Evolutionary conservation across 2,113 vertebrate genomes (phyloP), one percentile per base, ranked within the genome.

Genomic region (Neomonachus schauinslandi): DNA sequence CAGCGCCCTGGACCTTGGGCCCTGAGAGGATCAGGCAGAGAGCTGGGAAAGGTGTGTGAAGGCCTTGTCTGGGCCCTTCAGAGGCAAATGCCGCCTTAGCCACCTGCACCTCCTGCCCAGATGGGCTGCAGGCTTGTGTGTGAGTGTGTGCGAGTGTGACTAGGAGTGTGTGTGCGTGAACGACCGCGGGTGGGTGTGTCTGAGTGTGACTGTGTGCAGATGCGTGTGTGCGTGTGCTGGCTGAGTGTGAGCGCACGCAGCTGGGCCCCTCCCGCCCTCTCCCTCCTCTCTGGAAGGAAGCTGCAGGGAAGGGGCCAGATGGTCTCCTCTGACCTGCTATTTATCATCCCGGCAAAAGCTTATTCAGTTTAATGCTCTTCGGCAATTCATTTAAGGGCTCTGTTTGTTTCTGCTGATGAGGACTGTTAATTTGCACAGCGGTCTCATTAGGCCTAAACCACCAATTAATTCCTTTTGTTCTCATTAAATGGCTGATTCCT

Each of bases 361-460:
- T 98, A 99, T 98, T 99, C 99, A 98, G 99, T 98, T 98, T 98
- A 97, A 98, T 98, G 99, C 99, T 98, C 98, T 98, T 98, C 98
- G 97, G 98, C 98, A 98, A 98, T 99, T 98, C 98, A 98, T 98
- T 98, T 97, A 99, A 98, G 99, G 99, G 98, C 99, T 98, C 99
- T 99, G 99, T 99, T 99, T 99, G 99, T 99, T 99, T 99, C 99
- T 99, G 99, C 99, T 99, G 99, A 99, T 98, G 99, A 99, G 99
- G 98, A 97, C 98, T 99, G 99, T 99, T 99, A 99, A 99, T 99
- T 99, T 99, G 98, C 99, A 96, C 99, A 98, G 99, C 98, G 98
- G 98, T 99, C 99, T 99, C 99, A 99, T 99, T 99, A 99, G 98
- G 98, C 98, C 99, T 99, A 99, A 99, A 99, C 99, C 99, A 99